Evolutionary conservation across 2,797 vertebrate genomes (phyloP), one percentile per base, ranked within the genome.

Genomic region (Sarcoramphus papa): DNA sequence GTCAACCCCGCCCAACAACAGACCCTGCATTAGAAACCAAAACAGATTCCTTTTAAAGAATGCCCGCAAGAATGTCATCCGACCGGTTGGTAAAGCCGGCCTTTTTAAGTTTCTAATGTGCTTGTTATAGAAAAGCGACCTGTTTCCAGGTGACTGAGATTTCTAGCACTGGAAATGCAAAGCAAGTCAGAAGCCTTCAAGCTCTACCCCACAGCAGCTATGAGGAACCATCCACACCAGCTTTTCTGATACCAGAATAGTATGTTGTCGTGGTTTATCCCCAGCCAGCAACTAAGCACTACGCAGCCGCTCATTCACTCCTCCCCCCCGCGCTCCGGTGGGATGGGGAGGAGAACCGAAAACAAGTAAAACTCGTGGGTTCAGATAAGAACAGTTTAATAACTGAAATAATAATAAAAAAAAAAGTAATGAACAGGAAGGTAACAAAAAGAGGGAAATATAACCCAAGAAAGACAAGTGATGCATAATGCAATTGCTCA

Each of bases 1-100:
- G 72, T 82, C 85, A 86, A 45, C 95, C 92, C 88, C 69, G n/a
- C 94, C 90, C 86, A 94, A 89, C 81, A 88, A 93, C 93, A 83
- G 57, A 56, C 53, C 40, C 80, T 14, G 54, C 47, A 17, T 64
- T 47, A 62, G 43, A 92, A 91, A 79, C 60, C n/a, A 57, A 4
- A 80, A n/a, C 74, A 88, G 30, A 76, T 12, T 37, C 8, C 60
- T 79, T 14, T 9, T 14, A 16, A 74, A 75, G 67, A 95, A 93
- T 21, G 77, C 37, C 68, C 5, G 0, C 59, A 97, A 45, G 95
- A 97, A 97, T 97, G 97, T 90, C 76, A 64, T 40, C 93, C 4
- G 3, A 95, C 96, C 33, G 30, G 97, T 82, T 89, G 74, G 68
- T 17, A 63, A 72, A 84, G 72, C 37, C 76, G n/a, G 48, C 45